Base-by-base conservation (phyloP, 2,888 invertebrate species). In the Autographa gamma region DNA sequence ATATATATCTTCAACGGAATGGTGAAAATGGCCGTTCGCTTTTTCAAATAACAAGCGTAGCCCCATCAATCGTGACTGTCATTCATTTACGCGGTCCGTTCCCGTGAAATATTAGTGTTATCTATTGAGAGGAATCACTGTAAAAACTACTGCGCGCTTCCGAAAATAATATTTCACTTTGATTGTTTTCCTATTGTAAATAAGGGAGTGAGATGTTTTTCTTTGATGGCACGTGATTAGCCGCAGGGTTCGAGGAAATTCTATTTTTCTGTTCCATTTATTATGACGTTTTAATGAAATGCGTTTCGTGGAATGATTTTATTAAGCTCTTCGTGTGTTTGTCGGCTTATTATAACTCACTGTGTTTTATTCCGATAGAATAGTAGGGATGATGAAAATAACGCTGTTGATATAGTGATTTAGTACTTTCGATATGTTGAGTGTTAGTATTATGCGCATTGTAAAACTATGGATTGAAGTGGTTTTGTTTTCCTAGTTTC, bases 171-270 rank as follows among this genome's bases (percentile, higher is more conserved):
- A 92, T 91, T 92, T 93, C 93, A 91, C 80, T 80, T 88, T 92
- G 93, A 94, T 95, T 95, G 93, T 94, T 94, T 94, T 92, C 91
- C 93, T 90, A 92, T 92, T 92, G 95, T 93, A 94, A 95, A 95
- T 95, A 95, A 89, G 91, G 88, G 89, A 87, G 87, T 89, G 90
- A 91, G 89, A 88, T 87, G 87, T 88, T 86, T 87, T 88, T 89
- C 85, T 89, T 89, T 88, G 90, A 85, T 79, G 81, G 89, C 90
- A 87, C 91, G 90, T 91, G 91, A 87, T 88, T 70, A 74, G 85
- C 89, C 85, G 84, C 80, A 83, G 89, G 91, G 84, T 78, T 83
- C 72, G 63, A 13, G 9, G 78, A 64, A 69, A 60, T 63, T 69
- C n/a, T 65, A 58, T 78, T 73, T 81, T 70, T 64, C 43, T 31